Conservation (phyloP, 37 sponge, comb jelly and placozoan genomes). For the Halisarca cf. caerulea region DNA sequence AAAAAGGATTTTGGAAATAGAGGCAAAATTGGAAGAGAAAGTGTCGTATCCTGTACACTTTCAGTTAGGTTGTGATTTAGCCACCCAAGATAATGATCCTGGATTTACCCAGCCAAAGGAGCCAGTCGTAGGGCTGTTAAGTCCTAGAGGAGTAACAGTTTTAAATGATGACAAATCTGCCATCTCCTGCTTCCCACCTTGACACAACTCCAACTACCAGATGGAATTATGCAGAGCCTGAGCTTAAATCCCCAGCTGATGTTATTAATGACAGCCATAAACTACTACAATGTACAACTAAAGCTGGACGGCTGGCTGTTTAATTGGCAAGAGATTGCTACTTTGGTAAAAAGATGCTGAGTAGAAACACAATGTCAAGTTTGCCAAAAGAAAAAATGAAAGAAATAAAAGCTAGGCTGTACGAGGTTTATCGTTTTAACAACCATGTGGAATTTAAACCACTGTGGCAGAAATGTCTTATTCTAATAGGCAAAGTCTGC, state of each 20-base stretch:
- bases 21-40: background rate
- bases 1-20: background rate
- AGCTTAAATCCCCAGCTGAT: background rate
- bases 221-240: background rate
- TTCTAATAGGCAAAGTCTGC: constrained; percentile 17
- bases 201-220: background rate
- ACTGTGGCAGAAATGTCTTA: constrained; percentile 24
- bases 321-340: constrained; percentile 13
- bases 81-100: too few species aligned
- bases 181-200: background rate
- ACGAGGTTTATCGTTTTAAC: constrained; percentile 3
- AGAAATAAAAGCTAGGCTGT: constrained; percentile 10
- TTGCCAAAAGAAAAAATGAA: constrained; percentile 22
- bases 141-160: background rate
- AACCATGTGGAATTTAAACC: constrained; percentile 29
- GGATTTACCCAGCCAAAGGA: background rate
- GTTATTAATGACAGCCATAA: background rate
- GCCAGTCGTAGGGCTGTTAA: too few species aligned
- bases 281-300: constrained; percentile 2
- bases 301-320: constrained; percentile 22
- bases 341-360: constrained; percentile 16
- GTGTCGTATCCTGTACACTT: too few species aligned
- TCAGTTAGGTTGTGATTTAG: too few species aligned
- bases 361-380: background rate
- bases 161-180: constrained; percentile 2